phyloP scores from a whole-genome alignment of 2,113 vertebrate species.

The Hemiprocne comata region DNA sequence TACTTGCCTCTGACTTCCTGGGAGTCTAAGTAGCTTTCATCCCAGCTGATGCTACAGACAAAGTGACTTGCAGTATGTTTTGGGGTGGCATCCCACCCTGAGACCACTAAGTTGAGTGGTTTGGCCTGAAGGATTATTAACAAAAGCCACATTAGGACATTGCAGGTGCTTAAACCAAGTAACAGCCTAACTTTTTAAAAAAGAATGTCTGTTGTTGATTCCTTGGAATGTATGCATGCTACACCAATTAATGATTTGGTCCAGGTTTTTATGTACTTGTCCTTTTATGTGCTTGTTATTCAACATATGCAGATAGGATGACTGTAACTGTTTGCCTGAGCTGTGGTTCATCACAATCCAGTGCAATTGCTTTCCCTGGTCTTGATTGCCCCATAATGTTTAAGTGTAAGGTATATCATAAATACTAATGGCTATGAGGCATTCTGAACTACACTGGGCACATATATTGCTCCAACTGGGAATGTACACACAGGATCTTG shows the following conservation, averaged over 20 bases:
- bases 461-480: neutral
- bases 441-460: neutral
- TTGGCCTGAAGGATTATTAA: neutral
- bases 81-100: neutral
- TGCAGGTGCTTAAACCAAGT: neutral
- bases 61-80: neutral
- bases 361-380: neutral
- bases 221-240: neutral
- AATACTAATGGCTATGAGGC: neutral
- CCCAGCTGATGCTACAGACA: neutral
- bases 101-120: neutral
- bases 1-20: neutral
- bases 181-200: neutral
- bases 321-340: neutral
- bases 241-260: neutral
- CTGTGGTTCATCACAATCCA: neutral
- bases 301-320: neutral
- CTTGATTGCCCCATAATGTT: neutral
- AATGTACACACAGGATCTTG: neutral
- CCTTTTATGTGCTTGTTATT: neutral
- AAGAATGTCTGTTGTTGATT: neutral
- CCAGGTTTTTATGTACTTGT: neutral
- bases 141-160: accelerated
- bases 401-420: neutral
- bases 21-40: neutral